A percentile compares a stretch with the other conserved stretches of the same genome.
phyloP scores from a whole-genome alignment of 1,140 invertebrate species.

The Psilanteris sp. region DNA sequence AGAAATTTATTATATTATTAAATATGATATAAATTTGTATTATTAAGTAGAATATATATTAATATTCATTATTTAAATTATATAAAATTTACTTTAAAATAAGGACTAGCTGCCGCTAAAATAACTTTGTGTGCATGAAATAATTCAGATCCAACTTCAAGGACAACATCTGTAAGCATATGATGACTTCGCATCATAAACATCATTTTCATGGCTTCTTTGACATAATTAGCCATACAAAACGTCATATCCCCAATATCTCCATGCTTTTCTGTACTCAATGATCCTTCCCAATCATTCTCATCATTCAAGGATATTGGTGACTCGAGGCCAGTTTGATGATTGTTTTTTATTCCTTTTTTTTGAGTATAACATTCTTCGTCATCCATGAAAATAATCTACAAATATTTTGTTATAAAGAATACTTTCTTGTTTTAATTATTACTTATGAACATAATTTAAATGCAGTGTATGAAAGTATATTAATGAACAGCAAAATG shows the following conservation, averaged over 20 bases:
- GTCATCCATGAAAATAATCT: conserved; percentile 76
- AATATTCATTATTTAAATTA: no score
- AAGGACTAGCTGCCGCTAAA: conserved; percentile 94
- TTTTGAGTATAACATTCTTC: conserved; percentile 69
- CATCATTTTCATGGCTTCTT: conserved; percentile 93
- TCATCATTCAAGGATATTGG: conserved; percentile 61
- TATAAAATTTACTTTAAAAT: conserved; percentile 87
- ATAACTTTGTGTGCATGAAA: conserved; percentile 96
- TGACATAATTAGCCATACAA: conserved; percentile 90
- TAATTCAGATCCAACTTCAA: conserved; percentile 90
- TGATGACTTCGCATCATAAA: conserved; percentile 92
- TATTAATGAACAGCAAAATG: conserved; percentile 26
- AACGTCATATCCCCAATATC: conserved; percentile 91
- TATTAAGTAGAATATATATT: no score
- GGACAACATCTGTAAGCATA: conserved; percentile 93
- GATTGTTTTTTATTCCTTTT: conserved; percentile 62
- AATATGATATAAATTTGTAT: no score
- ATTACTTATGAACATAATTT: no score
- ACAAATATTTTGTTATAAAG: conserved; percentile 15
- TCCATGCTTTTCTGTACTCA: conserved; percentile 75
- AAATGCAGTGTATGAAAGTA: conserved; percentile 4
- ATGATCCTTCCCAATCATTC: conserved; percentile 67
- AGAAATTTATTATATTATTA: no score
- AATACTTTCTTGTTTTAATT: conserved; percentile 8
- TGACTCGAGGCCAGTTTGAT: conserved; percentile 51